Evolutionary conservation across 2,113 vertebrate species (phyloP), one percentile per base, ranked within the genome.

Genomic region (Phodopus roborovskii): DNA sequence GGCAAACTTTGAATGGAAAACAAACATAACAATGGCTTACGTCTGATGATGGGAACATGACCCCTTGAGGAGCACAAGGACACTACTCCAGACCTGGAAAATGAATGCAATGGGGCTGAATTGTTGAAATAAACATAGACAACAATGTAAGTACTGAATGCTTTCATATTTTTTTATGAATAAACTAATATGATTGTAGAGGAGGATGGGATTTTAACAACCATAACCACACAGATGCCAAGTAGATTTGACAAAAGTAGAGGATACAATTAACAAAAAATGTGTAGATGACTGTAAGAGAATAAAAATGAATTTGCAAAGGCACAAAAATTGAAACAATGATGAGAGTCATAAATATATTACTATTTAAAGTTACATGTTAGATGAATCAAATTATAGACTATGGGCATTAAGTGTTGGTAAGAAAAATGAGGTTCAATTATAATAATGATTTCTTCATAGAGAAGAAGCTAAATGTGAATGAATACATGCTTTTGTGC

Each of bases 331-430:
- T 0, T 84, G n/a, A 62, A 75, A 87, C 39, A 95, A 48, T 36
- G 30, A 45, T 28, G 16, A 89, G 9, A 88, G 13, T 62, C 15
- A 39, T 42, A 45, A 73, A 7, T 15, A 60, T 42, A 39, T 94
- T 83, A 73, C 86, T 66, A 66, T 66, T 93, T 94, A 93, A 96
- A 86, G 50, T 93, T 70, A 30, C 28, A 95, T 88, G 33, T 42
- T 56, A 48, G 42, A 92, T 75, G 17, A 70, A 42, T 53, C 0
- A 70, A 91, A 95, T 77, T 60, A 68, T 11, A 26, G 62, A 71
- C 36, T 36, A 64, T 42, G 73, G 64, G 19, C 15, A 42, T 60
- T 87, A 82, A 77, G 45, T 83, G 66, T 60, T 83, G 8, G 30
- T 20, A 94, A 94, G 16, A 9, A 48, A 90, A 95, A 66, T 86